These are phyloP conservation scores for Epinotia demarniana DNA, from an alignment of 2,888 invertebrate genomes.

Conservation along the genomic window DNA sequence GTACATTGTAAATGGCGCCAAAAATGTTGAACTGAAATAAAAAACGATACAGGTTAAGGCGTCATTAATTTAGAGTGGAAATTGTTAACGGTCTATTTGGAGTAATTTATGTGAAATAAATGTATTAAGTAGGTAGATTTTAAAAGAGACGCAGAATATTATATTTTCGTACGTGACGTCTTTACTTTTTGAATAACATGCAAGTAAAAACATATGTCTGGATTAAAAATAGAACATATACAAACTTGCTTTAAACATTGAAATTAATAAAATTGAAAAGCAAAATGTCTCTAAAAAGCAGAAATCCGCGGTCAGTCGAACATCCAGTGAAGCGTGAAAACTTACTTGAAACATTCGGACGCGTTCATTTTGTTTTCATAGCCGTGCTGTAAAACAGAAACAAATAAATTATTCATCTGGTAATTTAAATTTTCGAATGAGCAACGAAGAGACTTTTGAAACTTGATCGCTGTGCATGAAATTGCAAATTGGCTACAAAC, in stretches of 20 bases:
- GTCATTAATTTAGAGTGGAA: slow-evolving; percentile 41
- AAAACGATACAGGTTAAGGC: slow-evolving; percentile 42
- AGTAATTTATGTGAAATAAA: slow-evolving; percentile 31
- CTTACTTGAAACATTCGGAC: slow-evolving; percentile 80
- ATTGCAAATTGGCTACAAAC: slow-evolving; percentile 27
- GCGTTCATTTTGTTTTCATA: slow-evolving; percentile 81
- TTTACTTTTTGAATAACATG: not conserved
- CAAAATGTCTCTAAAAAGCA: not conserved
- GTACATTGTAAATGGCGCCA: slow-evolving; percentile 85
- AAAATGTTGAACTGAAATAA: slow-evolving; percentile 80
- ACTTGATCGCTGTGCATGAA: slow-evolving; percentile 35
- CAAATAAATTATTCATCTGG: slow-evolving; percentile 40
- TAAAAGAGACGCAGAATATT: not conserved
- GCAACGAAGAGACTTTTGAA: slow-evolving; percentile 32
- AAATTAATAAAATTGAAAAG: not conserved
- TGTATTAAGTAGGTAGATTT: slow-evolving; percentile 1
- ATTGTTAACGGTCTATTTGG: slow-evolving; percentile 28
- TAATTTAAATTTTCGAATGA: slow-evolving; percentile 38
- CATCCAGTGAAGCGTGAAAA: slow-evolving; percentile 46
- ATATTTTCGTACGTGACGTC: not conserved
- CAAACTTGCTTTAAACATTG: not conserved
- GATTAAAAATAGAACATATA: not conserved
- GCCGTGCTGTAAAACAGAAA: slow-evolving; percentile 69
- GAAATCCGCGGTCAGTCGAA: not conserved
- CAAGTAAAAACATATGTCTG: not conserved